Evolutionary conservation across 2,888 invertebrate genomes (phyloP), one percentile per base, ranked within the genome.

Genomic region (Ochlodes sylvanus): DNA sequence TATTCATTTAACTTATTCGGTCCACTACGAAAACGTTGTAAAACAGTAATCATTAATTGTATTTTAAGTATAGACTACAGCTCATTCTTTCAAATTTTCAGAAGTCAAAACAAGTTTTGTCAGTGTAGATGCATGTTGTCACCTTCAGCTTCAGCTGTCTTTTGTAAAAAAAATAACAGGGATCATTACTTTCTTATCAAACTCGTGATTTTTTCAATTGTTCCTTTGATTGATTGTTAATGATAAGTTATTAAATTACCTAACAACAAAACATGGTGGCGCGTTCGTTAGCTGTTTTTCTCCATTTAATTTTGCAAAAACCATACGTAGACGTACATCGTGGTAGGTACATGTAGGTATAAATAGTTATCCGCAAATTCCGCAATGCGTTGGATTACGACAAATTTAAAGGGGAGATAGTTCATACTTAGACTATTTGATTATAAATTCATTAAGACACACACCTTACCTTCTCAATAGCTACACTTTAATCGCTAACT

Each of bases 361-460:
- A 2, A 7, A 5, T 47, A 17, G 15, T 47, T 47, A 15, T n/a
- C n/a, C n/a, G n/a, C n/a, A n/a, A n/a, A n/a, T n/a, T 50, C 50
- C 17, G 50, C 50, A 50, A 12, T 50, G 50, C 50, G 50, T 50
- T 50, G 19, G 10, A 50, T 19, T 50, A 50, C 50, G 50, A 50
- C 50, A 21, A 50, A 19, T 34, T 50, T 19, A 12, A n/a, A 47
- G 17, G 15, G 44, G 10, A 5, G 7, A 9, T 3, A 3, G n/a
- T 44, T 44, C 15, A 15, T 44, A 6, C 44, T 44, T 7, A 34
- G 6, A n/a, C n/a, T n/a, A n/a, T n/a, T 38, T 38, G 3, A 10
- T 9, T 7, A 2, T 47, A 17, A 47, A 17, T 7, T 47, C 15
- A 47, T 17, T 17, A 17, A 47, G 44, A 38, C 10, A 38, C n/a